Evolutionary conservation across 2,113 vertebrate genomes (phyloP), one percentile per base, ranked within the genome.

Genomic region (Leiothrix lutea): DNA sequence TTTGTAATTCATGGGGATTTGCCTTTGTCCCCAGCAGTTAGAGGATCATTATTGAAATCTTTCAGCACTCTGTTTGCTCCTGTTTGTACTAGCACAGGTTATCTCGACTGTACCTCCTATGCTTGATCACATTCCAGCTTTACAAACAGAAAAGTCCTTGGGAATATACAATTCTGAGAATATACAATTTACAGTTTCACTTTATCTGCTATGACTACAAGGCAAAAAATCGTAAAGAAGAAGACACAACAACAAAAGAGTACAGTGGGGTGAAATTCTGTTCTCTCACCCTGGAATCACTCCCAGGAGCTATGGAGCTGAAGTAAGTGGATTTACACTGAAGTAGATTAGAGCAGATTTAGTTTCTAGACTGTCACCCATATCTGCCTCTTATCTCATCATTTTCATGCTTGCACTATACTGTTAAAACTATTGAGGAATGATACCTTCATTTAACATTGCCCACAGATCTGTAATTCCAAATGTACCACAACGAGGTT

Each of bases 91-190:
- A 8, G 9, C 74, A 79, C 1, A 26, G 58, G 69, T 53, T 94
- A 8, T 82, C 42, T 96, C 96, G 93, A 38, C 88, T 92, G 50
- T 94, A 93, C 23, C 93, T 96, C 84, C 97, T 95, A 42, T 79
- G 82, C 95, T 97, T 98, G 85, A 98, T 94, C 95, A 97, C 97
- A 96, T 38, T 98, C 95, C 2, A 97, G 97, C 44, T 97, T 98
- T 61, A 97, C 97, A 16, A 98, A 98, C n/a, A 98, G 95, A 78
- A 97, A 98, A 2, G 97, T 98, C 84, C 98, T 96, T 3, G 98
- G 98, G 96, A 98, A 96, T 97, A 98, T 95, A 19, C 97, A 98
- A 14, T 1, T 97, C 98, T 3, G 98, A 98, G 96, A 98, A 96
- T 96, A 98, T 96, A 17, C 97, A 97, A 14, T 98, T 97, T 44